Base-by-base conservation (phyloP, 2,888 invertebrate genomes). In the Eurytoma californica region DNA sequence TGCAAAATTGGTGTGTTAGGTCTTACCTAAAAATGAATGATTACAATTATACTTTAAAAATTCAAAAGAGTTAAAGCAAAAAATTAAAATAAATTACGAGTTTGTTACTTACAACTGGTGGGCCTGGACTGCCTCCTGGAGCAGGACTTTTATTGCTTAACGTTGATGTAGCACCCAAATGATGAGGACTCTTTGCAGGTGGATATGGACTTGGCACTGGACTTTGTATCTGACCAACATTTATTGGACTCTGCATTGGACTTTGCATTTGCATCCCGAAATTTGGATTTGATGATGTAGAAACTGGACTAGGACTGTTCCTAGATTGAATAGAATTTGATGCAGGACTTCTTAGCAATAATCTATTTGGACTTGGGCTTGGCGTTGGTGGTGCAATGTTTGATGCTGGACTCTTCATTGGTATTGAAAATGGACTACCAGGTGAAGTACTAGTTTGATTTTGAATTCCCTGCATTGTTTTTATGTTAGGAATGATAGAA, bases 131-230 rank as follows among this genome's bases (percentile, higher is more conserved):
- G n/a, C 90, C 88, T 20, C 89, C 89, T 53, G 90, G 88, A 47
- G 88, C 90, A 75, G 90, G 90, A 84, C 90, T 90, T 82, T 88
- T 86, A 77, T 89, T 90, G 79, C 87, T 89, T 60, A 90, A 82
- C 24, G 86, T 86, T 61, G 85, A 83, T 67, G 83, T 86, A 77
- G 85, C 86, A 66, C 87, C 86, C 65, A 88, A 82, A 78, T 87
- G 87, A 84, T 90, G 90, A 65, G 90, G 90, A 81, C 90, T 90
- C 83, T 90, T 90, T 51, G 90, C 87, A 69, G 89, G 90, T 66
- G 90, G 89, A 84, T 90, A 90, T 9, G 90, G 90, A 82, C 90
- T 90, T 49, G 89, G 89, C 69, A 89, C 90, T 61, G 90, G 90
- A 80, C 90, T 90, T 77, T 90, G 90, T 80, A 90, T 89, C 83